These are phyloP conservation scores for Hypsibius dujardini DNA, from an alignment of 1,140 invertebrate species.

Conservation along the genomic window DNA sequence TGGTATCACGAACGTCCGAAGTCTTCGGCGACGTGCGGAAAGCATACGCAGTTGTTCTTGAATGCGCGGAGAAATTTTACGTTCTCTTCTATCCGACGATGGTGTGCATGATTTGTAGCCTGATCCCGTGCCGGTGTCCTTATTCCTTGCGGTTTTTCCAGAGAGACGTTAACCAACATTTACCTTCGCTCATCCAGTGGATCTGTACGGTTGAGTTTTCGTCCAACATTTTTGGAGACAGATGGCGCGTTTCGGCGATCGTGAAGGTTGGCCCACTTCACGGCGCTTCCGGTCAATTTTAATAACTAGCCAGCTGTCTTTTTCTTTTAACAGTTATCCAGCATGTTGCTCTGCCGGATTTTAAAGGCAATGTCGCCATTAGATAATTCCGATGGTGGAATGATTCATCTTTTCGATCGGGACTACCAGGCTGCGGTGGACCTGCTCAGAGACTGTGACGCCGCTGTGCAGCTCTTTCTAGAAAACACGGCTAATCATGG, in stretches of 20 bases:
- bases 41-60: neutral
- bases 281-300: neutral
- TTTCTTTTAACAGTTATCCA: neutral
- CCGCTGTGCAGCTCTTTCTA: neutral
- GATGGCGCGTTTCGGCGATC: neutral
- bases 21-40: slow-evolving; percentile 10
- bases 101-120: neutral
- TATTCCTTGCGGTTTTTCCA: neutral
- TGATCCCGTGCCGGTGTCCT: no score
- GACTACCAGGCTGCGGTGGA: slow-evolving; percentile 8
- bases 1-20: slow-evolving; percentile 1
- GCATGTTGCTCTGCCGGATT: neutral
- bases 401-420: neutral
- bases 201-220: neutral
- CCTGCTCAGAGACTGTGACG: neutral
- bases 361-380: neutral
- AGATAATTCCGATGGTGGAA: no score
- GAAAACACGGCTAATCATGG: neutral
- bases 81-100: slow-evolving; percentile 4
- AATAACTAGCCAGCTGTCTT: neutral
- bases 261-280: no score
- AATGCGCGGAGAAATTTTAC: slow-evolving; percentile 6
- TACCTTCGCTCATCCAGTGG: neutral
- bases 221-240: slow-evolving; percentile 4
- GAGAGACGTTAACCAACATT: neutral